Evolutionary conservation across 1,140 invertebrate genomes (phyloP), one percentile per base, ranked within the genome.

Genomic region (Lepidurus couesii): DNA sequence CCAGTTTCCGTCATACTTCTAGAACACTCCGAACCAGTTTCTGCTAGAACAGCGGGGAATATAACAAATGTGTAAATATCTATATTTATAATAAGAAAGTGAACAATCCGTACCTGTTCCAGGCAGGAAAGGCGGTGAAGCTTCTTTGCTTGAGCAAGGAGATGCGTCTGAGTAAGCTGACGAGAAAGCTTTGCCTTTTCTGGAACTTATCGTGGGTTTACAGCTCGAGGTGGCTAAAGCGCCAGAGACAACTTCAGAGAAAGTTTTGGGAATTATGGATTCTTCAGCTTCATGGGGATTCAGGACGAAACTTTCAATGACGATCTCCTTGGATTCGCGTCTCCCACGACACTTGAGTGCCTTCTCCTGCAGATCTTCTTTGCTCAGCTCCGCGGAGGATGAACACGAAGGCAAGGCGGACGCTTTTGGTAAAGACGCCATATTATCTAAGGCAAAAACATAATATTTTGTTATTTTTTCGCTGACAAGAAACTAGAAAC

Each of bases 251-350:
- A 77, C 45, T 47, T 77, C 76, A 4, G 76, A 77, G 26, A 53
- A 26, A 8, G 76, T 53, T 3, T 65, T 77, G 24, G 44, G n/a
- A 24, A 16, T 34, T 21, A 26, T 7, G 8, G 76, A 65, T 21
- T 34, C 53, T 11, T 77, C 76, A 6, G 44, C 44, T 42, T 77
- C 76, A 77, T 42, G 44, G 34, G 44, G 44, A 43, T 34, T 7
- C 24, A 65, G 65, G 21, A 42, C 53, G 81, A 89, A 90, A 73
- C 89, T 91, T 83, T 92, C 90, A 9, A 92, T 88, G 73, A 85
- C 88, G 76, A 92, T 90, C 79, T 91, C 87, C 45, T 86, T 85
- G 2, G 88, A 83, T 82, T 88, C 87, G 75, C 90, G 84, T 80
- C 88, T 86, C 73, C 89, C 90, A 65, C 89, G 84, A 45, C 73